Conservation (phyloP, 2,797 vertebrate genomes). For the Notolabrus celidotus region DNA sequence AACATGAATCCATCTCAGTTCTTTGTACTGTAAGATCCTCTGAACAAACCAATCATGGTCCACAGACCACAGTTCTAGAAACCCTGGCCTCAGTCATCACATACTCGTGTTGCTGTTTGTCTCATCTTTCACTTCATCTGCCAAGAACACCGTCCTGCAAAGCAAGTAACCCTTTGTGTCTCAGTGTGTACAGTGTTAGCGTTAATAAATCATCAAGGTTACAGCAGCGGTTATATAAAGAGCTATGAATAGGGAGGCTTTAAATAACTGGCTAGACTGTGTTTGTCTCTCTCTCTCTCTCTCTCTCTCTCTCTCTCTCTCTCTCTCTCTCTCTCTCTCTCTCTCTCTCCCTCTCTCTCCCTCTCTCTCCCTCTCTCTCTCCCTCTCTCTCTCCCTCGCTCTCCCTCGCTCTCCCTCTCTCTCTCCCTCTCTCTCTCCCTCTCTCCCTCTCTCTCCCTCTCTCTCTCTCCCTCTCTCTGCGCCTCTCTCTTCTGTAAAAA, state of each 20-base stretch:
- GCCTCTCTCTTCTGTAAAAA: conserved; percentile 22
- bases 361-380: too few relatives aligned
- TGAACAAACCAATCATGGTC: not conserved
- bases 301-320: too few relatives aligned
- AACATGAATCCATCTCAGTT: not conserved
- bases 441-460: too few relatives aligned
- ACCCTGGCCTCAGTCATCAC: not conserved
- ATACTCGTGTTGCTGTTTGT: conserved; percentile 21
- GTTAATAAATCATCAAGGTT: conserved; percentile 46
- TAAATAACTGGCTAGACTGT: conserved; percentile 60
- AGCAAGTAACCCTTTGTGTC: conserved; percentile 7
- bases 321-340: too few relatives aligned
- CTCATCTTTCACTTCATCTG: conserved; percentile 2
- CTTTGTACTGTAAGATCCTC: not conserved
- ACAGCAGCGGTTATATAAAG: conserved; percentile 55
- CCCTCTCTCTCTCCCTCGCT: conserved; percentile 2
- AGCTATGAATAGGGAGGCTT: conserved; percentile 59
- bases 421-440: conserved; percentile 4
- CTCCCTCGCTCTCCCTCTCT: conserved; percentile 4
- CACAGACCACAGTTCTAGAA: conserved; percentile 8
- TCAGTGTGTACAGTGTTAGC: conserved; percentile 7
- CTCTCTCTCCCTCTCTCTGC: too few relatives aligned
- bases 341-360: too few relatives aligned
- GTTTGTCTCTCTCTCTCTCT: conserved; percentile 13
- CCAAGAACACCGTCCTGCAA: not conserved